A percentile compares a stretch with the other conserved stretches of the same genome.
Conservation (phyloP, 2,888 invertebrate species). For the Chloromyia formosa region DNA sequence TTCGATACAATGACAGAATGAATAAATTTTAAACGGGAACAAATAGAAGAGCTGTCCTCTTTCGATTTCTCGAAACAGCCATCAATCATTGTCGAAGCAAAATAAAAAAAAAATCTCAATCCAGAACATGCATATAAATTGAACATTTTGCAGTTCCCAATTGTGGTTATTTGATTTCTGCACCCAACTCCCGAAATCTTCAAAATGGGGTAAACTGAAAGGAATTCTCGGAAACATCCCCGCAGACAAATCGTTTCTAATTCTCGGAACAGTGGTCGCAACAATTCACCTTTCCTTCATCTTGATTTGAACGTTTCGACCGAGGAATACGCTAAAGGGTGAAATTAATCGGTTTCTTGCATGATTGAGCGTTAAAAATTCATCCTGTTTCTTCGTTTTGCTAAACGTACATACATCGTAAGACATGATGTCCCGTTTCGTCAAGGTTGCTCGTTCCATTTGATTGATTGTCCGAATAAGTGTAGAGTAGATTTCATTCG, state of each 20-base stretch:
- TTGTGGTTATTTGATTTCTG: conserved; percentile 11
- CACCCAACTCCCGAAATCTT: not conserved
- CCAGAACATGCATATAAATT: conserved; percentile 62
- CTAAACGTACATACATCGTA: not conserved
- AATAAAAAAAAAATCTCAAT: conserved; percentile 45
- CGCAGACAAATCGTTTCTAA: conserved; percentile 33
- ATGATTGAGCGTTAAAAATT: conserved; percentile 39
- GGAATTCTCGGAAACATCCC: conserved; percentile 13
- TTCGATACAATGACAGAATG: not conserved
- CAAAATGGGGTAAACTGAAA: conserved; percentile 10
- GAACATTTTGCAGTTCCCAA: conserved; percentile 57
- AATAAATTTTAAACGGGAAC: not conserved
- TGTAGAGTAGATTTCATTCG: not conserved
- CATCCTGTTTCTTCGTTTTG: conserved; percentile 13
- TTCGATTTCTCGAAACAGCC: not conserved
- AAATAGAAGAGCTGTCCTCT: not conserved
- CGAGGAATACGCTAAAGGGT: conserved; percentile 29
- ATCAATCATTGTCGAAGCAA: conserved; percentile 30
- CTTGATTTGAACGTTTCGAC: not conserved
- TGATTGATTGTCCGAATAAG: conserved; percentile 24
- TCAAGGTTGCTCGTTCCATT: conserved; percentile 6
- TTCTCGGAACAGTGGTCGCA: not conserved
- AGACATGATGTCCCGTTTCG: conserved; percentile 1
- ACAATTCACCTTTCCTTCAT: not conserved
- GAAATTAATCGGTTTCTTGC: conserved; percentile 41